A percentile compares a stretch with the other conserved stretches of the same genome.
phyloP scores from a whole-genome alignment of 2,797 vertebrate genomes.

The Schizothorax lantsangensis region DNA sequence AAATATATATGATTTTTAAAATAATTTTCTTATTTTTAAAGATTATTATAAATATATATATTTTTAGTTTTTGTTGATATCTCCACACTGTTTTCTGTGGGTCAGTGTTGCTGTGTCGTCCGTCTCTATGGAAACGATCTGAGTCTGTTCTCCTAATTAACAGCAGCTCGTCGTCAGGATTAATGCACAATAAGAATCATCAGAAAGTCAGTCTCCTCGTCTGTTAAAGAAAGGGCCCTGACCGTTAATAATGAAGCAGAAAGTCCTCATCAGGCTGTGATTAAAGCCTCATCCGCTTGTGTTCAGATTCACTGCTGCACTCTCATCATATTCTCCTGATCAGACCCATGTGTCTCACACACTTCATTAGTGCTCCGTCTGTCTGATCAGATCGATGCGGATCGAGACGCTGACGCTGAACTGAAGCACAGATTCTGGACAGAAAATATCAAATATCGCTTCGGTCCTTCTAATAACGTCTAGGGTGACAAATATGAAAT shows the following conservation, averaged over 20 bases:
- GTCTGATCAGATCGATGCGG: not conserved
- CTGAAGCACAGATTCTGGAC: not conserved
- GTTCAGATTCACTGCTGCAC: not conserved
- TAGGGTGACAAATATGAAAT: not conserved
- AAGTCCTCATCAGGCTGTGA: constrained; percentile 50
- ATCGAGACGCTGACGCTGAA: not conserved
- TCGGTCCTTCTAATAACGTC: not conserved
- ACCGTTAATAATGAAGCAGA: constrained; percentile 39
- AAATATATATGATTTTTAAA: too few relatives aligned
- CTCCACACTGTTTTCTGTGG: too few relatives aligned
- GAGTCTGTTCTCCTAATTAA: constrained; percentile 39
- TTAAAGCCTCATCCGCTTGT: constrained; percentile 42
- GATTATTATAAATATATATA: too few relatives aligned
- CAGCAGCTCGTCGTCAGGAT: constrained; percentile 6
- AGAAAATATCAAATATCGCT: not conserved
- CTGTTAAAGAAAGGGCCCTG: constrained; percentile 31
- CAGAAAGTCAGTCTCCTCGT: constrained; percentile 13
- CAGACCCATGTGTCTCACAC: constrained; percentile 37
- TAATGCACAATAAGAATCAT: constrained; percentile 3
- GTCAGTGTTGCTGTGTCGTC: constrained; percentile 33
- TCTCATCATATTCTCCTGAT: constrained; percentile 35
- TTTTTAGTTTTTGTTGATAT: too few relatives aligned
- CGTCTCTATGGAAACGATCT: constrained; percentile 36
- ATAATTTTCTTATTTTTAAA: too few relatives aligned
- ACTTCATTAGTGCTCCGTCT: not conserved